Evolutionary conservation across 2,113 vertebrate species (phyloP).

Genomic region (Sciurus niger): DNA sequence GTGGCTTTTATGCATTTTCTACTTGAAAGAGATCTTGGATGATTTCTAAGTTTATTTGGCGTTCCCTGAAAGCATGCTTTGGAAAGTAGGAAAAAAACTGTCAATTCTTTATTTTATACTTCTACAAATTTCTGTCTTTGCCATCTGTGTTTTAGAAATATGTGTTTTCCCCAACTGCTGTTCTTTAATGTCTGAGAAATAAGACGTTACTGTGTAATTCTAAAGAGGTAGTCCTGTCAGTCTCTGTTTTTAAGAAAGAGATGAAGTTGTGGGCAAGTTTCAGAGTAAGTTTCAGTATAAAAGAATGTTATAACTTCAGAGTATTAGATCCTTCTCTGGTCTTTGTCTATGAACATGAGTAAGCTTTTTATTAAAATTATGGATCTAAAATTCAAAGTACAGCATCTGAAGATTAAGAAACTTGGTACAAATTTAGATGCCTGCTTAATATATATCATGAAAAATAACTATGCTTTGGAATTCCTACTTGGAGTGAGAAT

Average conservation of each 20-base stretch:
- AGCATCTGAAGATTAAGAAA: conserved; percentile 57
- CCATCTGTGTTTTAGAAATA: neutral
- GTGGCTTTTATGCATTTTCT: conserved; percentile 62
- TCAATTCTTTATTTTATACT: conserved; percentile 19
- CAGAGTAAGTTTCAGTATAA: conserved; percentile 64
- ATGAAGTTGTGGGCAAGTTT: conserved; percentile 68
- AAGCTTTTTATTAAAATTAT: conserved; percentile 74
- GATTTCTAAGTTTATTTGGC: neutral
- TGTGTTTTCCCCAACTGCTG: neutral
- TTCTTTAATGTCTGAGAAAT: conserved; percentile 1
- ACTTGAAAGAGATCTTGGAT: neutral
- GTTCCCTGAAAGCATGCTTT: neutral
- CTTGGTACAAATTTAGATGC: conserved; percentile 49
- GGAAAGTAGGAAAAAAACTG: conserved; percentile 41
- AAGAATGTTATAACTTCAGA: conserved; percentile 73
- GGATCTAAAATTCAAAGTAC: conserved; percentile 76
- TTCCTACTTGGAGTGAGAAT: conserved; percentile 71
- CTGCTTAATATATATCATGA: conserved; percentile 66
- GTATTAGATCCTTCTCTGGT: conserved; percentile 62
- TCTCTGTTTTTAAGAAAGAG: conserved; percentile 22
- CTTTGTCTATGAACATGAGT: conserved; percentile 45
- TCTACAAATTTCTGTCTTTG: neutral
- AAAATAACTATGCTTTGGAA: conserved; percentile 65
- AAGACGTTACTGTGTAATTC: conserved; percentile 47
- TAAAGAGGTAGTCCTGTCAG: neutral